Evolutionary conservation across 1,140 invertebrate species (phyloP), one percentile per base, ranked within the genome.

Genomic region (Galendromus occidentalis): DNA sequence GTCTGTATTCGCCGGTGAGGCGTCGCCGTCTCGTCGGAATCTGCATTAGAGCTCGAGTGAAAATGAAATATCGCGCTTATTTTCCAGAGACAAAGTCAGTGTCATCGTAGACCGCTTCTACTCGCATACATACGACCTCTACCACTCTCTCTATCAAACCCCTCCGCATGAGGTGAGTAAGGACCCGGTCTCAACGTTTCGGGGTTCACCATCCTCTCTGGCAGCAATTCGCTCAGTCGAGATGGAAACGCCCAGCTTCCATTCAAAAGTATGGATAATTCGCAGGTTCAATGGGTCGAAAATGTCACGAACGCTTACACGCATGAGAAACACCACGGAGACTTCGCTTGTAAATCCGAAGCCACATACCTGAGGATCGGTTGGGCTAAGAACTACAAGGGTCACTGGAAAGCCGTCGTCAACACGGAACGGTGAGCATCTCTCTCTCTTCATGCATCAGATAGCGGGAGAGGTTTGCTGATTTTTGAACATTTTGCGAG

Each of bases 301-400:
- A 59, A 59, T 22, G 25, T 59, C 9, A 59, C 51, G 22, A 59
- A 59, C 33, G 51, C 51, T 4, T 59, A 29, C 22, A 59, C 51
- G n/a, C 51, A 59, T 25, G 51, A 59, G 9, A 59, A 59, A 59
- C 51, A 59, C 51, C 51, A 59, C 22, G 51, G 51, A 17, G 51
- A 59, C 22, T 59, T 59, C 9, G 51, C 51, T 4, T 59, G 51
- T 9, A 59, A 59, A 22, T 59, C 51, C 14, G 51, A 59, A 22
- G 51, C 51, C 1, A 59, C 51, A 5, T 59, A 59, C 9, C 20
- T 59, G 14, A 25, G 51, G 25, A 59, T 59, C 20, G 51, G 51
- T 18, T 59, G 51, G 51, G 51, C 51, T 4, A 59, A 59, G 25
- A 59, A 59, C 51, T 59, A 59, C 51, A 59, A 59, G 51, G 51